Conservation (phyloP, 1,140 invertebrate genomes). For the Phortica variegata region DNA sequence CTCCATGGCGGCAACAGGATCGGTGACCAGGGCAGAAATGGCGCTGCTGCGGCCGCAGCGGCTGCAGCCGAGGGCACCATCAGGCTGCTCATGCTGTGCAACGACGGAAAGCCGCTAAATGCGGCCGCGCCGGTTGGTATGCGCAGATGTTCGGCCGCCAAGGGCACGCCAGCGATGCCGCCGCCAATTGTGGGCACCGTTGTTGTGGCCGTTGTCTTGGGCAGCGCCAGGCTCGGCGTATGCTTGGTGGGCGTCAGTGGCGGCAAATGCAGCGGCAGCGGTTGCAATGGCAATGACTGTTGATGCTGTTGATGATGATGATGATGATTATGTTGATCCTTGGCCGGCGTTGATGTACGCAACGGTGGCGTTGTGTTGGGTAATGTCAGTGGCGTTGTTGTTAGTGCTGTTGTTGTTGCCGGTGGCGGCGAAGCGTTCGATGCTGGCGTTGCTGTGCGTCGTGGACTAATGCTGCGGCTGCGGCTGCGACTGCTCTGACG, state of each 20-base stretch:
- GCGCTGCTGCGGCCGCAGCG: constrained; percentile 58
- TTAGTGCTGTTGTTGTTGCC: constrained; percentile 32
- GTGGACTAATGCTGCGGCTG: constrained; percentile 15
- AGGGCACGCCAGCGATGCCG: too few relatives aligned
- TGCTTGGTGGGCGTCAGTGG: background rate
- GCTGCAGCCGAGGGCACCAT: constrained; percentile 58
- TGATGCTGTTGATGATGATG: constrained; percentile 7
- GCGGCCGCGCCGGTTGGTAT: constrained; percentile 48
- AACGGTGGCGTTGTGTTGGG: constrained; percentile 28
- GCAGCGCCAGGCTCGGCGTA: background rate
- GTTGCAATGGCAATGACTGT: constrained; percentile 22
- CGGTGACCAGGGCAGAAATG: constrained; percentile 62
- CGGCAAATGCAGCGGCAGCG: background rate
- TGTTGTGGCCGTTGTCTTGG: constrained; percentile 31
- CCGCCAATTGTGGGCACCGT: constrained; percentile 39
- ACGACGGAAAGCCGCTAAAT: constrained; percentile 43
- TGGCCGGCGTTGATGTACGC: constrained; percentile 45
- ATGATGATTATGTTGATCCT: background rate
- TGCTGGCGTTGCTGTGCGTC: constrained; percentile 24
- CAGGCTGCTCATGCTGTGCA: constrained; percentile 56
- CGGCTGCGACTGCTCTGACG: constrained; percentile 16
- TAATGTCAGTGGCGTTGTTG: constrained; percentile 25
- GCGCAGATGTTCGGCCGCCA: constrained; percentile 38
- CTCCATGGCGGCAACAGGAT: constrained; percentile 62
- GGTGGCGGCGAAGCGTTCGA: constrained; percentile 37